phyloP scores from a whole-genome alignment of 1,140 invertebrate species.

The Drosophila asahinai region DNA sequence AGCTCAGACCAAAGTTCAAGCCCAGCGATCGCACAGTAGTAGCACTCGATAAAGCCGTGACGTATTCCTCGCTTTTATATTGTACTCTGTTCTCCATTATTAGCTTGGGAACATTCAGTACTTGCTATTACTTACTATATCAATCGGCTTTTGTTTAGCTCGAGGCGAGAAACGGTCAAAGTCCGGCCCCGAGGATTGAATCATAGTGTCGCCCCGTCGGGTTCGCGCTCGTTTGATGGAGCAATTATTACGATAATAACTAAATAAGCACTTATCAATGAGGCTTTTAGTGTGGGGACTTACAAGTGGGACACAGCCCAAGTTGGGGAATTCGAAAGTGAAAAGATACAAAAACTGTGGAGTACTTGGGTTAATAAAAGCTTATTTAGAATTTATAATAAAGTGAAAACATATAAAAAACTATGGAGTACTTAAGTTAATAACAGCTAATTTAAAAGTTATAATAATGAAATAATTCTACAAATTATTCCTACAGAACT shows the following conservation, averaged over 20 bases:
- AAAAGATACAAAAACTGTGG: background rate
- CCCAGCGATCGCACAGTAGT: constrained; percentile 21
- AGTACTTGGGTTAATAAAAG: no score
- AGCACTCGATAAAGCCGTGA: constrained; percentile 44
- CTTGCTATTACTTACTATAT: constrained; percentile 12
- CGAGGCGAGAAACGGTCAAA: constrained; percentile 50
- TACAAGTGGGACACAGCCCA: constrained; percentile 10
- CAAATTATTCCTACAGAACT: no score
- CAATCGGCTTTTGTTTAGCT: constrained; percentile 57
- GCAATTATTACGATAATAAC: constrained; percentile 68
- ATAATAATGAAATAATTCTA: no score
- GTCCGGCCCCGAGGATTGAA: constrained; percentile 48
- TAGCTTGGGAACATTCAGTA: constrained; percentile 25
- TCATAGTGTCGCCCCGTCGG: constrained; percentile 40
- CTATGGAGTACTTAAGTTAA: no score
- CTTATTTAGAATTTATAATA: no score
- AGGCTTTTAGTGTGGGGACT: constrained; percentile 1
- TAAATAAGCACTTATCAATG: constrained; percentile 52
- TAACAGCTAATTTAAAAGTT: no score
- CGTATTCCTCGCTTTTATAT: constrained; percentile 32
- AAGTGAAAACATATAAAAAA: no score
- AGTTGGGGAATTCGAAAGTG: background rate
- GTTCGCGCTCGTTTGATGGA: constrained; percentile 27
- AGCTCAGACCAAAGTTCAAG: constrained; percentile 28
- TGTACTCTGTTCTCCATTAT: constrained; percentile 44